Evolutionary conservation across 2,113 vertebrate species (phyloP).

Genomic region (Ceyx cyanopectus): DNA sequence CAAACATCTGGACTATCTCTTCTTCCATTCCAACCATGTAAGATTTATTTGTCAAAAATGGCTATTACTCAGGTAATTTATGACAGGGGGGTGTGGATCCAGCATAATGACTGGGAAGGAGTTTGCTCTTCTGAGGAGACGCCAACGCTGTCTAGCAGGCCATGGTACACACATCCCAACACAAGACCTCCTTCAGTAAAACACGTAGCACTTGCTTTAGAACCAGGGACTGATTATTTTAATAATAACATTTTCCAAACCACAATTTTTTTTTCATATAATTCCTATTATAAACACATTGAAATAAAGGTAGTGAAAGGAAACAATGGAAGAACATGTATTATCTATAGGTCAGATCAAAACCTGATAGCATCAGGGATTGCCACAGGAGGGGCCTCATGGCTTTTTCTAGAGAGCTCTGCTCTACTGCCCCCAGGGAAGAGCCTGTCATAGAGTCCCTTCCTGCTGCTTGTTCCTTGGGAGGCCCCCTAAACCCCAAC

Average conservation of each 20-base stretch:
- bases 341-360: neutral
- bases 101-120: neutral
- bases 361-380: neutral
- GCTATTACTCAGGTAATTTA: neutral
- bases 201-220: neutral
- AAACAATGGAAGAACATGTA: neutral
- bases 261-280: neutral
- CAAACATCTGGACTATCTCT: neutral
- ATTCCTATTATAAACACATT: neutral
- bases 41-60: neutral
- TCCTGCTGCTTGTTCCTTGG: neutral
- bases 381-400: neutral
- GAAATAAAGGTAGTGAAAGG: neutral
- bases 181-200: neutral
- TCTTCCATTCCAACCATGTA: neutral
- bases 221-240: neutral
- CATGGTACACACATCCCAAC: neutral
- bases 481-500: fast-evolving
- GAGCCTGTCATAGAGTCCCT: neutral
- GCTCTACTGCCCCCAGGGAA: neutral
- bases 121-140: neutral
- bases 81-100: neutral
- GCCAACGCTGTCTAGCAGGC: fast-evolving
- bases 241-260: neutral
- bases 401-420: fast-evolving